These are phyloP conservation scores for Cossypha dichroa DNA, from an alignment of 2,797 vertebrate species.

Conservation along the genomic window DNA sequence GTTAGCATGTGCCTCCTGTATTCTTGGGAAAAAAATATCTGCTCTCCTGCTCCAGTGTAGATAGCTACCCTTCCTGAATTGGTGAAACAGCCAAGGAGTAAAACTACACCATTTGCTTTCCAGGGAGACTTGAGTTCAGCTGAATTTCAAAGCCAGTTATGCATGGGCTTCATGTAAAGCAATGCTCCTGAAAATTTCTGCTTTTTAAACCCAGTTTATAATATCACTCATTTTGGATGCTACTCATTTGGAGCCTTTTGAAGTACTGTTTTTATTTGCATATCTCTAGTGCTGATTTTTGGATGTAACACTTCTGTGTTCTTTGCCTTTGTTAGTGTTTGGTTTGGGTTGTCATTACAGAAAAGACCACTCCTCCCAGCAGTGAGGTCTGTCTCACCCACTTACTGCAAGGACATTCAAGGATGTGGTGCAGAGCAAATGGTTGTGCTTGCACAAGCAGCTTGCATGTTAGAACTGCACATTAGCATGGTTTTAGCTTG, in stretches of 20 bases:
- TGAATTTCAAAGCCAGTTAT: background rate
- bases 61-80: background rate
- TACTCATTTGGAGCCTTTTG: background rate
- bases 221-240: background rate
- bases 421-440: background rate
- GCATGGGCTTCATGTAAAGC: background rate
- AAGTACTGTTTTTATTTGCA: background rate
- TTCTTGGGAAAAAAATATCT: background rate
- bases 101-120: background rate
- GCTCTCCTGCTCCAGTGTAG: background rate
- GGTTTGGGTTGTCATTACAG: fast-evolving
- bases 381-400: background rate
- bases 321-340: background rate
- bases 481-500: background rate
- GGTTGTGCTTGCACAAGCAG: background rate
- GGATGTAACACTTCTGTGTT: background rate
- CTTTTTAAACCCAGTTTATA: background rate
- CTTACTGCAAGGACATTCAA: background rate
- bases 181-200: background rate
- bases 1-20: background rate
- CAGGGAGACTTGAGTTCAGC: background rate
- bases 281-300: background rate
- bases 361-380: background rate
- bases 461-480: background rate
- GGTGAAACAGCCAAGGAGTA: background rate